Conservation (phyloP, 2,797 vertebrate species). For the Tragelaphus eurycerus region DNA sequence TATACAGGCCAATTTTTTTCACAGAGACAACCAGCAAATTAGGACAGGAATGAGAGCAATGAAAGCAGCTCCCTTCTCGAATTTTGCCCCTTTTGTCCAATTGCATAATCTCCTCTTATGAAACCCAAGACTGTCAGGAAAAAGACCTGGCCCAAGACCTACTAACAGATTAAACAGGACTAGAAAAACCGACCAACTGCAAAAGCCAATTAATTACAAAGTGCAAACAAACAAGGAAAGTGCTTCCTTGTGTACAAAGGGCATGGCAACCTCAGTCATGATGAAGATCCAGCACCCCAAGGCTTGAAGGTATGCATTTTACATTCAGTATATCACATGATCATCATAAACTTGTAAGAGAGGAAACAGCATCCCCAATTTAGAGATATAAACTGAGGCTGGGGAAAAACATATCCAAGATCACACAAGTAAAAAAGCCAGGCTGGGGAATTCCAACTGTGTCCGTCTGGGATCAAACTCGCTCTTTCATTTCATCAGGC, state of each 20-base stretch:
- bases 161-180: slow-evolving; percentile 1
- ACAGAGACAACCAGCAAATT: not conserved
- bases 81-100: not conserved
- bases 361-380: not conserved
- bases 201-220: slow-evolving; percentile 26
- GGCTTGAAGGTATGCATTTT: not conserved
- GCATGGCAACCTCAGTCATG: not conserved
- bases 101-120: not conserved
- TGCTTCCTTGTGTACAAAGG: not conserved
- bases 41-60: not conserved
- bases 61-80: not conserved
- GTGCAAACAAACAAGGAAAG: not conserved
- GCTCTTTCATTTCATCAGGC: not conserved
- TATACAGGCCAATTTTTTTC: not conserved
- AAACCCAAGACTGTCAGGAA: not conserved
- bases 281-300: not conserved
- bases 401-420: not conserved
- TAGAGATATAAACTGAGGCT: not conserved
- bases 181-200: not conserved
- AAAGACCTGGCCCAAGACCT: slow-evolving; percentile 13
- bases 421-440: not conserved
- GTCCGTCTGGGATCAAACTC: not conserved
- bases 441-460: not conserved
- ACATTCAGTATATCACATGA: not conserved
- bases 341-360: not conserved